Base-by-base conservation (phyloP, 1,140 invertebrate genomes). In the Maconellicoccus hirsutus region DNA sequence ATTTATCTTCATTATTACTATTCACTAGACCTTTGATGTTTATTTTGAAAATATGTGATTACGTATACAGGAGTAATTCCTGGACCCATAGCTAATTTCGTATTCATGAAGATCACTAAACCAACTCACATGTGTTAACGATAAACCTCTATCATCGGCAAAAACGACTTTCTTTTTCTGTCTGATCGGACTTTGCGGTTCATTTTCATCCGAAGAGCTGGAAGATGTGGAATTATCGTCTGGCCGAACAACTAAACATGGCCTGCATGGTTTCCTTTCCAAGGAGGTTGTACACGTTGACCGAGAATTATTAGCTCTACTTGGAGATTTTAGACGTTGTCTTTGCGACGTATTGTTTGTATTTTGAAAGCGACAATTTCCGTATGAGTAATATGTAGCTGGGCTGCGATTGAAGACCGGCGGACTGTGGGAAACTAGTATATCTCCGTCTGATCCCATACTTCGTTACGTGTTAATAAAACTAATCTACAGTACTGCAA, bases 131-230 rank as follows among this genome's bases (percentile, higher is more conserved):
- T 93, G 89, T 33, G 91, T 91, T 16, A 98, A 81, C 0, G 91
- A 87, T 39, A 89, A 84, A 0, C 95, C 95, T 76, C 88, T 87
- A 76, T 94, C 92, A 77, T 98, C 95, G 0, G 95, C 95, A 78
- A 98, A 98, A 0, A 94, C 91, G 0, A 98, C 94, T 73, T 84
- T 86, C 79, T 96, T 96, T 77, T 92, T 93, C 63, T 78, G 77
- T 71, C 79, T 80, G 70, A 79, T 81, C 39, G 76, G 73, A 7
- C 78, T 78, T 69, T 79, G 78, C 69, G 77, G 75, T 39, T 77
- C 76, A 42, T 74, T 74, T 0, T 72, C 71, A 59, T 77, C 39
- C 14, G 72, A 71, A 25, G 70, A 61, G 1, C 59, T 29, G 16
- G 70, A 72, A 1, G 71, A 71, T 0, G 66, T 59, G 4, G 27